A percentile compares a stretch with the other conserved stretches of the same genome.
These are phyloP conservation scores for Melanerpes formicivorus DNA, from an alignment of 2,113 vertebrate species.

Conservation along the genomic window DNA sequence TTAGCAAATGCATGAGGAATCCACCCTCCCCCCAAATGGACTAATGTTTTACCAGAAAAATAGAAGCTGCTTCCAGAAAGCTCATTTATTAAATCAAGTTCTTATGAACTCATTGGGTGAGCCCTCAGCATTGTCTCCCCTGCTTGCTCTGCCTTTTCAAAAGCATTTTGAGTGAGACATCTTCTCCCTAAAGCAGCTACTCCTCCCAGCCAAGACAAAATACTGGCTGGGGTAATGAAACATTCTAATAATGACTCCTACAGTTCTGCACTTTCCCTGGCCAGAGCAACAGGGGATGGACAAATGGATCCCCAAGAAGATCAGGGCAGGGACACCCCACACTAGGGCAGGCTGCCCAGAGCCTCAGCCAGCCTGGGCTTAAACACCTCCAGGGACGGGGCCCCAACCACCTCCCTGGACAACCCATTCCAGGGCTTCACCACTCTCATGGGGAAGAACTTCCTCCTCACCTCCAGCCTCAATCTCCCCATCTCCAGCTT, in stretches of 20 bases:
- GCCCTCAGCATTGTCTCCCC: not conserved
- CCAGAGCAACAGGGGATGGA: not conserved
- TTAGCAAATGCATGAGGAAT: constrained; percentile 49
- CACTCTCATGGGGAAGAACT: no score
- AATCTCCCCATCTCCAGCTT: no score
- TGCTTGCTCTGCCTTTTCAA: constrained; percentile 2
- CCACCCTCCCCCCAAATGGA: not conserved
- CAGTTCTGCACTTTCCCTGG: not conserved
- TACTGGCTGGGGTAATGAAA: not conserved
- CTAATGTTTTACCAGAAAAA: constrained; percentile 44
- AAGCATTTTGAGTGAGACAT: not conserved
- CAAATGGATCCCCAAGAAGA: not conserved
- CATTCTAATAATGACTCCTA: constrained; percentile 2
- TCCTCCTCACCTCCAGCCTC: no score
- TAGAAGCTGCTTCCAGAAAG: constrained; percentile 40
- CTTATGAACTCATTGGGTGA: not conserved
- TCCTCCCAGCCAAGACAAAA: constrained; percentile 24
- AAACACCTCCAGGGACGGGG: no score
- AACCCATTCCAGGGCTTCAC: no score
- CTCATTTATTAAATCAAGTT: constrained; percentile 37
- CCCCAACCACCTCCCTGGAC: no score
- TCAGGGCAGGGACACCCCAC: no score
- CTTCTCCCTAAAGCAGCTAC: not conserved
- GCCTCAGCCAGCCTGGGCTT: no score
- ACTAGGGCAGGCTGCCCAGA: no score